phyloP scores from a whole-genome alignment of 1,140 invertebrate genomes.

The Monomorium pharaonis region DNA sequence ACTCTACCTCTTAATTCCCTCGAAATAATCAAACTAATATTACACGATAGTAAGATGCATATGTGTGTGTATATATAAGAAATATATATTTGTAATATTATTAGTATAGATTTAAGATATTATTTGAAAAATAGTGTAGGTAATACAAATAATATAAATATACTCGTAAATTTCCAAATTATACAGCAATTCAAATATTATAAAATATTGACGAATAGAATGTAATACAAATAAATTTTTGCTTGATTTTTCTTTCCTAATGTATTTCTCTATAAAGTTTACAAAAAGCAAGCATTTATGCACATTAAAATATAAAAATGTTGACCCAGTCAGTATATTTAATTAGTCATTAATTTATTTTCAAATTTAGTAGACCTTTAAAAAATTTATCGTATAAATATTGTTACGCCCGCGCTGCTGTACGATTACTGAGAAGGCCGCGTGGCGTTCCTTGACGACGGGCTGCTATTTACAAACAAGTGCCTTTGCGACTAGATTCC shows the following conservation, averaged over 20 bases:
- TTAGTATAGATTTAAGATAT: too few species aligned
- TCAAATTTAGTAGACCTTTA: background rate
- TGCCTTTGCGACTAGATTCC: too few species aligned
- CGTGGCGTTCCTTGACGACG: too few species aligned
- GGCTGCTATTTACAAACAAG: too few species aligned
- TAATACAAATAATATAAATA: background rate
- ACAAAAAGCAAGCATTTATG: background rate
- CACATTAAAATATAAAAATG: constrained; percentile 25
- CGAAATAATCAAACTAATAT: too few species aligned
- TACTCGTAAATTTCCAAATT: background rate
- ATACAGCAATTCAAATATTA: background rate
- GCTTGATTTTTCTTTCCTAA: background rate
- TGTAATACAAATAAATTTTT: background rate
- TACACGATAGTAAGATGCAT: too few species aligned
- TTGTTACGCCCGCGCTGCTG: too few species aligned
- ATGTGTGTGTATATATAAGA: background rate
- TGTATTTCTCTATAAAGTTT: background rate
- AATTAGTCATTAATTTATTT: constrained; percentile 6
- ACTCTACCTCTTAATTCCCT: too few species aligned
- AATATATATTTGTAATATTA: too few species aligned
- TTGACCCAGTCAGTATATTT: background rate
- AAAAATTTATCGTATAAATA: constrained; percentile 15
- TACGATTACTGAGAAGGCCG: too few species aligned
- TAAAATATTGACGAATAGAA: background rate
- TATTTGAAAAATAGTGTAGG: background rate